Base-by-base conservation (phyloP, 2,888 invertebrate genomes). In the Andrena bucephala region DNA sequence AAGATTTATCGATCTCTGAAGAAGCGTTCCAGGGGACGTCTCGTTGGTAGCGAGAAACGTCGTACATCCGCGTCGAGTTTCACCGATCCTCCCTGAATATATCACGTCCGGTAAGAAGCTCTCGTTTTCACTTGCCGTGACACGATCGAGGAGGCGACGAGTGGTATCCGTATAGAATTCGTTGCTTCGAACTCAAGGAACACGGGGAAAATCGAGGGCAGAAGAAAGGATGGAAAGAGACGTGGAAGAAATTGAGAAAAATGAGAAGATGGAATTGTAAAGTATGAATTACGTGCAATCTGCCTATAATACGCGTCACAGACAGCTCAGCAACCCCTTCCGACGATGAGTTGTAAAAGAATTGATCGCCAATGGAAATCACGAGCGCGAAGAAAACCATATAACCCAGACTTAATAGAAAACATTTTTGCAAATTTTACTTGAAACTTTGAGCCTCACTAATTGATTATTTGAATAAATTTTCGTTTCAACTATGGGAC, bases 71-170 rank as follows among this genome's bases (percentile, higher is more conserved):
- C 76, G 68, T 72, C 69, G 77, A 68, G 63, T 75, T 54, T 24
- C 74, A 66, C 24, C 69, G 66, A 74, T 72, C 71, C 71, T 52
- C 52, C 60, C 66, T 71, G 76, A 85, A 86, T 85, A 86, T 76
- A 85, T 85, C 84, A 69, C 74, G 57, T 48, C 68, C 60, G 73
- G 62, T 73, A 86, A 83, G 76, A 83, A 76, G 63, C 70, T 57
- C 67, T 81, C 81, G 72, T 80, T 80, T 81, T 68, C 81, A 80
- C 63, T 79, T 81, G 62, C 72, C 50, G 54, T 54, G 72, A 80
- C 80, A 76, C 76, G 83, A 80, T 84, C 72, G 73, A 65, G 74
- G 20, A 81, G 65, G 29, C 52, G 70, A 42, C 20, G 27, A 13
- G 70, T 3, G 77, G 52, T 36, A 33, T 80, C 29, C 71, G 73